Conservation (phyloP, 92 coral and sea anemone genomes). For the Phenganax marumi region DNA sequence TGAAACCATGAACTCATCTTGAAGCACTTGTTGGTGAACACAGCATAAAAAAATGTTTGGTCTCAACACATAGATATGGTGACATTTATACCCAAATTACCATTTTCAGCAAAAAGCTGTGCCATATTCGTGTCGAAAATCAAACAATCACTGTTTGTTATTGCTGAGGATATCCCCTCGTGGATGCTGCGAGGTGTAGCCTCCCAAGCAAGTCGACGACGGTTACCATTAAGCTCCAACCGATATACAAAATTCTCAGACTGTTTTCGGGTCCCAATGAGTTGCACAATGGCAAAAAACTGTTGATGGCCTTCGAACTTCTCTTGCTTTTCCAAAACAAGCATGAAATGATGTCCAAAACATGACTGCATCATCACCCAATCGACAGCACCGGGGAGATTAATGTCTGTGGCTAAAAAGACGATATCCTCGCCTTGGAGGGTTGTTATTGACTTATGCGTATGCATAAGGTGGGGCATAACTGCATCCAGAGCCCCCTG, state of each 20-base stretch:
- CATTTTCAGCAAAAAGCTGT: slow-evolving; percentile 96
- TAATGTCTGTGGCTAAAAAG: slow-evolving; percentile 94
- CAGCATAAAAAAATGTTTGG: neutral
- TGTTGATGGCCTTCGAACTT: slow-evolving; percentile 97
- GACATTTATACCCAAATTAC: slow-evolving; percentile 94
- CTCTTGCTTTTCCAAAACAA: slow-evolving; percentile 95
- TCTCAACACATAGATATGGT: slow-evolving; percentile 79
- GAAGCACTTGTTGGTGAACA: neutral
- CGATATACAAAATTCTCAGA: slow-evolving; percentile 98
- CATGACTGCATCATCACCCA: slow-evolving; percentile 99
- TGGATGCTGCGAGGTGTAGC: slow-evolving; percentile 99
- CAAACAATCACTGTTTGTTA: slow-evolving; percentile 90
- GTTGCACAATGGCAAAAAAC: slow-evolving; percentile 96
- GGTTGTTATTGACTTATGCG: slow-evolving; percentile 99
- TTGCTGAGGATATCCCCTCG: slow-evolving; percentile 99
- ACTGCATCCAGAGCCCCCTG: slow-evolving; percentile 98
- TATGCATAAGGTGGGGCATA: slow-evolving; percentile 99
- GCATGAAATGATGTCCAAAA: slow-evolving; percentile 97
- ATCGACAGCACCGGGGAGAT: slow-evolving; percentile 98
- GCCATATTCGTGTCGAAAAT: slow-evolving; percentile 98
- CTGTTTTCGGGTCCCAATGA: slow-evolving; percentile 97
- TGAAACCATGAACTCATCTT: neutral
- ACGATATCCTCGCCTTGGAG: slow-evolving; percentile 99
- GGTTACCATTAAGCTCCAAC: slow-evolving; percentile 91
- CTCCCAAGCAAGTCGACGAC: slow-evolving; percentile 94